These are phyloP conservation scores for Otolemur garnettii DNA, from an alignment of 2,113 vertebrate genomes.

Conservation along the genomic window DNA sequence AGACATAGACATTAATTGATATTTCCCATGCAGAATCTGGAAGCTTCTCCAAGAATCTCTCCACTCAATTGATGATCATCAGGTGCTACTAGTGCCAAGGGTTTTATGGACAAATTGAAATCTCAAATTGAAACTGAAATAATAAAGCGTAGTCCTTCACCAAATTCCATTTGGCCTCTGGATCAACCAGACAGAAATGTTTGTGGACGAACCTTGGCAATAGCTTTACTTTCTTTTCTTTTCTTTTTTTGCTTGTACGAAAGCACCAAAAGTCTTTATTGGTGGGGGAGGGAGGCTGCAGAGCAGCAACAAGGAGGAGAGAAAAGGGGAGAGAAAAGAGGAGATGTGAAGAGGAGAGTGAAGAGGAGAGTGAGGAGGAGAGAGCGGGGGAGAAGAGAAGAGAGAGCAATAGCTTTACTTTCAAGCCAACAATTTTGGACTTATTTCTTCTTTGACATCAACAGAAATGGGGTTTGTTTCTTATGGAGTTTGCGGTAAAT, in stretches of 20 bases:
- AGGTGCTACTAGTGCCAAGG: neutral
- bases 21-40: constrained; percentile 24
- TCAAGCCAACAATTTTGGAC: neutral
- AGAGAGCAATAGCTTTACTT: neutral
- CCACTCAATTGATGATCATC: neutral
- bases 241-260: too few relatives aligned
- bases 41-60: constrained; percentile 31
- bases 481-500: constrained; percentile 22
- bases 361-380: too few relatives aligned
- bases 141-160: constrained; percentile 1
- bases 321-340: too few relatives aligned
- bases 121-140: constrained; percentile 40
- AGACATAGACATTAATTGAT: constrained; percentile 25
- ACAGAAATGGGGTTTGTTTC: constrained; percentile 11
- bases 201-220: constrained; percentile 20
- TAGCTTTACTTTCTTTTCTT: neutral
- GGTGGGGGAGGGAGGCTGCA: too few relatives aligned
- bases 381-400: too few relatives aligned
- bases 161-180: constrained; percentile 37
- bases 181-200: constrained; percentile 35
- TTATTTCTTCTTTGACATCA: constrained; percentile 40
- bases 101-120: constrained; percentile 26
- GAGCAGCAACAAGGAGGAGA: too few relatives aligned
- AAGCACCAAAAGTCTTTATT: too few relatives aligned
- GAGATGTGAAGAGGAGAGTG: too few relatives aligned